Conservation (phyloP, 1,140 invertebrate genomes). For the Dermatophagoides farinae region DNA sequence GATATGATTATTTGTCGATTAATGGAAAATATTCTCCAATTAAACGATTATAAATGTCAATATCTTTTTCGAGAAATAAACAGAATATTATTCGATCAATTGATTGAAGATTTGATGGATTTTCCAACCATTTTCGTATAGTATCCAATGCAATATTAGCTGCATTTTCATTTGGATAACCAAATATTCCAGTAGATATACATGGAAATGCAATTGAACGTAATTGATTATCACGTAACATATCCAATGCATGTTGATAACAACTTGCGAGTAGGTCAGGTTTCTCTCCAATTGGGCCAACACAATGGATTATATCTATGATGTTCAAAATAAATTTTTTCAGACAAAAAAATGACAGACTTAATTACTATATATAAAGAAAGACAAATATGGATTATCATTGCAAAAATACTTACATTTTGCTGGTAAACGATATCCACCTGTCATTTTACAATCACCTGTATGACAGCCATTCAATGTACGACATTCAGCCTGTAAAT, state of each 20-base stretch:
- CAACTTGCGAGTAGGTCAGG: constrained; percentile 37
- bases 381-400: not conserved
- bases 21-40: constrained; percentile 49
- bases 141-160: constrained; percentile 45
- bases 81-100: constrained; percentile 61
- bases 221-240: constrained; percentile 38
- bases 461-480: constrained; percentile 46
- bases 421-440: constrained; percentile 48
- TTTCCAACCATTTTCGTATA: constrained; percentile 42
- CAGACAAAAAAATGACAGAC: not conserved
- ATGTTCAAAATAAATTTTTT: not conserved
- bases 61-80: constrained; percentile 47
- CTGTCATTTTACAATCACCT: constrained; percentile 59
- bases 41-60: constrained; percentile 46
- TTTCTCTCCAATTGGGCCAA: constrained; percentile 52
- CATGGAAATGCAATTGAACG: constrained; percentile 37
- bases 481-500: constrained; percentile 44
- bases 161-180: constrained; percentile 52
- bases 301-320: constrained; percentile 52
- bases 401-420: constrained; percentile 28
- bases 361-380: not conserved
- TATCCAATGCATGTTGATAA: constrained; percentile 45
- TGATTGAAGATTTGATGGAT: constrained; percentile 25
- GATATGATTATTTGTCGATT: too few species aligned
- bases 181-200: constrained; percentile 36